Evolutionary conservation across 2,888 invertebrate species (phyloP), one percentile per base, ranked within the genome.

Genomic region (Druceiella hillmani): DNA sequence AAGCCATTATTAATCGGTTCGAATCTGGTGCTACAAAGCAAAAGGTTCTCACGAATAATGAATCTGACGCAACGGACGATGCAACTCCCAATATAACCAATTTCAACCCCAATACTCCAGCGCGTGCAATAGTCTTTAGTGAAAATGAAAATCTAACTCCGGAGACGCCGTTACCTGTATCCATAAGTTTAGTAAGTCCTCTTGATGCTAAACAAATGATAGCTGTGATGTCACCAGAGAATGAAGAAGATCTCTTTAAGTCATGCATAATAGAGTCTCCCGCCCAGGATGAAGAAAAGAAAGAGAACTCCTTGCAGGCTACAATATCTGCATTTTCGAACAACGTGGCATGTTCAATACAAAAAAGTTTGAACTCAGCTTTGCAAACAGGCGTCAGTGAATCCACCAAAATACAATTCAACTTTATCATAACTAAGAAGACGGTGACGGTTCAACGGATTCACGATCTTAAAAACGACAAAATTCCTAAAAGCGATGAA

Each of bases 361-460:
- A 70, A 45, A 62, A 58, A 15, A 69, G 69, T 36, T 50, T 70
- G 16, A 58, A 56, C 33, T 57, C 65, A 2, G 66, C 62, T 9
- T 45, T 70, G 32, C 57, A 54, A 47, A n/a, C n/a, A n/a, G n/a
- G n/a, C n/a, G n/a, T n/a, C n/a, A n/a, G n/a, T 32, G 66, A 66
- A 25, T 67, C 68, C 48, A 69, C 69, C 0, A 69, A 70, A 50
- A 65, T 70, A 50, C 66, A 70, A 52, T 69, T 70, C 41, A 66
- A 70, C 55, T 69, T 70, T 50, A 59, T 65, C 4, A 67, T 70
- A 44, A 65, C 65, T 2, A 68, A 66, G 50, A 67, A 58, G 50
- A 67, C 59, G 47, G 62, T 68, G 9, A 62, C 61, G 42, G 61
- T 67, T 5, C 62, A 62, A 45, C 57, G 56, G 39, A 51, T 64